Conservation (phyloP, 37 sponge, comb jelly and placozoan genomes). For the Eunapius fragilis region DNA sequence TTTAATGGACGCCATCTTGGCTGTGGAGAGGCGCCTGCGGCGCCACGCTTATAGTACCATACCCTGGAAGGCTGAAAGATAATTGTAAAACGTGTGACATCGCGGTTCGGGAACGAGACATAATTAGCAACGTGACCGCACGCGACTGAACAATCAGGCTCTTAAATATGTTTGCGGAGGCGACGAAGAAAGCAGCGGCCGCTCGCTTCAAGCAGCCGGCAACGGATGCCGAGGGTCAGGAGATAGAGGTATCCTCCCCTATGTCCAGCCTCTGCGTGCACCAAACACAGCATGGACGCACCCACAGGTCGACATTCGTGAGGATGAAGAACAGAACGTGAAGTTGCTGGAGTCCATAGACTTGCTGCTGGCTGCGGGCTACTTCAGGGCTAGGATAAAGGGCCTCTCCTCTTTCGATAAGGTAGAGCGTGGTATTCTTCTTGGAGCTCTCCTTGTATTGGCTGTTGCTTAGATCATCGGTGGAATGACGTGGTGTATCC, state of each 20-base stretch:
- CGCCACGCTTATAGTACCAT: too few relatives aligned
- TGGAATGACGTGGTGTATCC: conserved; percentile 99
- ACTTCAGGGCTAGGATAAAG: conserved; percentile 96
- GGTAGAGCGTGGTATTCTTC: conserved; percentile 31
- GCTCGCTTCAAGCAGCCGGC: conserved; percentile 75
- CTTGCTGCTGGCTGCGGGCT: conserved; percentile 95
- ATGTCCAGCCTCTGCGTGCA: neutral
- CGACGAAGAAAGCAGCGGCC: conserved; percentile 65
- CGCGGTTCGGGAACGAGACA: too few relatives aligned
- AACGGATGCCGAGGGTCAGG: conserved; percentile 75
- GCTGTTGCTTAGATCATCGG: conserved; percentile 76
- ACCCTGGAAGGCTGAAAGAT: too few relatives aligned
- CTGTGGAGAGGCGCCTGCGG: too few relatives aligned
- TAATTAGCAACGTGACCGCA: neutral
- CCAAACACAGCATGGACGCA: neutral
- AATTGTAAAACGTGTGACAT: too few relatives aligned
- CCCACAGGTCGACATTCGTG: conserved; percentile 84
- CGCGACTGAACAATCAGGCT: neutral
- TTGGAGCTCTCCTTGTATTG: neutral
- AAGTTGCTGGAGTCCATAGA: conserved; percentile 89
- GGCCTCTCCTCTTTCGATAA: conserved; percentile 97
- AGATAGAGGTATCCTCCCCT: conserved; percentile 51
- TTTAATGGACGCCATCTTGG: too few relatives aligned
- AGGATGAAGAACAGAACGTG: conserved; percentile 94
- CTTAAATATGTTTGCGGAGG: conserved; percentile 61